Base-by-base conservation (phyloP, 2,888 invertebrate genomes). In the Cybosia mesomella region DNA sequence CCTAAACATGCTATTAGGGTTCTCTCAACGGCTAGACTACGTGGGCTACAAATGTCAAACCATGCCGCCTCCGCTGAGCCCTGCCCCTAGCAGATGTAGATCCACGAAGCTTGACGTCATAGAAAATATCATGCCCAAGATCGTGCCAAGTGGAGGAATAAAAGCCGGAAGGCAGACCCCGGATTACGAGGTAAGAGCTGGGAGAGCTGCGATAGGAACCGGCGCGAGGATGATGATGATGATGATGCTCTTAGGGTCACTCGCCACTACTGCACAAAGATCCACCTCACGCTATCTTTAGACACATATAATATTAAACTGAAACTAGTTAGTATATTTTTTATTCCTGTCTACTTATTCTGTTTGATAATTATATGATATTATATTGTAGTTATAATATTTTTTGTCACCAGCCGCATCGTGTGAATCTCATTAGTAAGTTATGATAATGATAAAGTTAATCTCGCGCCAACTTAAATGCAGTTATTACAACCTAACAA, bases 401-500 rank as follows among this genome's bases (percentile, higher is more conserved):
- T 24, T 61, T 59, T 21, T 49, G 13, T 49, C 28, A 8, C 32
- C 13, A 10, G 9, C 0, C 32, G 3, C 15, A 58, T 34, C 58
- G 66, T 57, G 58, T 57, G 58, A 63, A 64, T 21, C 49, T 61
- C 64, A 60, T 71, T 32, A 55, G 21, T 57, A 60, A 66, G 11
- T 3, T 63, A 60, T 63, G 18, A n/a, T 39, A 60, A 69, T 70
- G 9, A 49, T 53, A 21, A 64, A 58, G 67, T 43, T 67, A 61
- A 60, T n/a, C 43, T 32, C 58, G 36, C 65, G 58, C 70, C 63
- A 69, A 58, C 21, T 13, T 72, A 67, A 77, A 77, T 69, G 70
- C 58, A 66, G 69, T 73, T 70, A 77, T 76, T 74, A 76, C 73
- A 73, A 72, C 61, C 9, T 65, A 58, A 78, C 62, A 70, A 60